Evolutionary conservation across 1,140 invertebrate genomes (phyloP), one percentile per base, ranked within the genome.

Genomic region (Olivierus martensii): DNA sequence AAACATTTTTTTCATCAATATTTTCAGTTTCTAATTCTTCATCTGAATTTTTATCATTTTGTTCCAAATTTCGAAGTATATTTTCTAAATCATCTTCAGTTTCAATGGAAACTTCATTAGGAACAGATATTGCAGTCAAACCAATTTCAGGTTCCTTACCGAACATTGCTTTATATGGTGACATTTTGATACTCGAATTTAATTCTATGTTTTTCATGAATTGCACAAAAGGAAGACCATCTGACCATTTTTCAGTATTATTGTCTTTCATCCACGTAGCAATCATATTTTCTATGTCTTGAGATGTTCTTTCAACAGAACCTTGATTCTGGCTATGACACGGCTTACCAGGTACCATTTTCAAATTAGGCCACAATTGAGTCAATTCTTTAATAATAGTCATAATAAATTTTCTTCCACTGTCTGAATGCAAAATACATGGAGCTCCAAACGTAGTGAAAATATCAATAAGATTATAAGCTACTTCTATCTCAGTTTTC

Each of bases 261-360:
- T 58, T 61, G 35, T 61, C 49, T 12, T 44, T n/a, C 47, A 63
- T 53, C 58, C 60, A 62, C 10, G 52, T 38, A 36, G 47, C 47
- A 17, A 60, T 37, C 50, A 62, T 58, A 38, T 59, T 55, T 35
- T 62, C 44, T 18, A 62, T 59, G 39, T 63, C 60, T 12, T 47
- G 38, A 52, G 59, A 63, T 9, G 54, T 50, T 37, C 56, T 49
- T 41, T 65, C 51, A 44, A 61, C 52, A 17, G 38, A 55, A 12
- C 63, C 59, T 47, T 62, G 57, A 18, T 41, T 55, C 51, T 63
- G 62, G 7, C 57, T 55, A 56, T 62, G 59, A 15, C 55, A 35
- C 17, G 60, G 55, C 34, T 59, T 60, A 10, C 60, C 57, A 52
- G 63, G 53, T 18, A 63, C 59, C 0, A 59, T 56, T 15, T 55